Base-by-base conservation (phyloP, 2,113 vertebrate species). In the Willisornis vidua region DNA sequence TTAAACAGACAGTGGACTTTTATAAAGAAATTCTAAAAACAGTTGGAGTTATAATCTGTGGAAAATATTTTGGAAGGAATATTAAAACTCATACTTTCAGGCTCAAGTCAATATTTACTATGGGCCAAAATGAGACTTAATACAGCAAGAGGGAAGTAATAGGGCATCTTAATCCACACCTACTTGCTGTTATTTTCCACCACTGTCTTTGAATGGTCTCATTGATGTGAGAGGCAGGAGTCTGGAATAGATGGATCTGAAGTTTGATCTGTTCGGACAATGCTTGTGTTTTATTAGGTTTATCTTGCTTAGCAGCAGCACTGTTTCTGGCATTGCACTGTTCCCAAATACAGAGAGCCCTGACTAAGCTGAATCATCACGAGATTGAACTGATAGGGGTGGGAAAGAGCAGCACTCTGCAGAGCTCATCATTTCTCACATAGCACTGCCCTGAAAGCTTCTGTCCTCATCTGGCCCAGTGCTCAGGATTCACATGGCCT, bases 301-400 rank as follows among this genome's bases (percentile, higher is more conserved):
- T 96, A 75, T 89, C 96, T 95, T 96, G 85, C 87, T 95, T 91
- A 90, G 82, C 87, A 79, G 58, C 52, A 95, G 48, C 84, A 67
- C 76, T 87, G 51, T 74, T 95, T 93, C 87, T 91, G 81, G 80
- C 65, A 72, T 39, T 78, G 55, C 6, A 5, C 28, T 16, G 6
- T 77, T 93, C 76, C 66, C 78, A 68, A 90, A 86, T 84, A 78
- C 74, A 92, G 86, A 72, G 48, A 89, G 52, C 13, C 57, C 93
- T 93, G 86, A 94, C 76, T 94, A 91, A 97, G 93, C 94, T 89
- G 81, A 81, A 91, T 95, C 76, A 67, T 81, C 73, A 75, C 61
- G 73, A 91, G 58, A 29, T 48, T 78, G 77, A 97, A 96, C 87
- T 93, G 92, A 94, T 91, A 88, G 79, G 97, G 89, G 90, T 94